Conservation (phyloP, 2,888 invertebrate species). For the Microctonus aethiopoides region DNA sequence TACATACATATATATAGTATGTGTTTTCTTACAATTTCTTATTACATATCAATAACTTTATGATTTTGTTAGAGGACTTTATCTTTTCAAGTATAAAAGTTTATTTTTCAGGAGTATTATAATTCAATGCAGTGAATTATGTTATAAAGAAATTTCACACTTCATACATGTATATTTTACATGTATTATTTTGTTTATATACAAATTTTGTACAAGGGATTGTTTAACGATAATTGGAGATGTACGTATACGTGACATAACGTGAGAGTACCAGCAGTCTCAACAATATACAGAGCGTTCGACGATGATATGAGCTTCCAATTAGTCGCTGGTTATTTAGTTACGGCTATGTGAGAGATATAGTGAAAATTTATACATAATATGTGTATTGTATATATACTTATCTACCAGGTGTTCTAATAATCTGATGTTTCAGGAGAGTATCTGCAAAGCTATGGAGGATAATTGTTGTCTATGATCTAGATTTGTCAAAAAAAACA, state of each 20-base stretch:
- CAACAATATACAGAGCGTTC: constrained; percentile 15
- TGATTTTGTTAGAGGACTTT: too few relatives aligned
- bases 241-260: constrained; percentile 39
- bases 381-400: background rate
- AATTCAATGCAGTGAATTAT: background rate
- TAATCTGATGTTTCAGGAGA: too few relatives aligned
- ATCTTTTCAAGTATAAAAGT: background rate
- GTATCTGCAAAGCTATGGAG: too few relatives aligned
- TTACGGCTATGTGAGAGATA: constrained; percentile 38
- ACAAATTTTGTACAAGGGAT: too few relatives aligned
- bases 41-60: too few relatives aligned
- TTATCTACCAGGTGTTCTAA: too few relatives aligned
- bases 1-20: too few relatives aligned
- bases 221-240: constrained; percentile 37
- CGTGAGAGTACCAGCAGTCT: constrained; percentile 29
- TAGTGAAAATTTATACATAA: background rate
- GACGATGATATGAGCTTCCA: constrained; percentile 45
- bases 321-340: constrained; percentile 62
- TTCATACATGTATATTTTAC: background rate
- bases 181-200: too few relatives aligned
- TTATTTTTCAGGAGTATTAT: background rate
- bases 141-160: background rate
- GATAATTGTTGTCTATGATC: too few relatives aligned
- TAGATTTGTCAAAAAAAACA: too few relatives aligned
- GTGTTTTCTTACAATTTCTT: too few relatives aligned